These are phyloP conservation scores for Limenitis camilla DNA, from an alignment of 2,888 invertebrate species.

Conservation along the genomic window DNA sequence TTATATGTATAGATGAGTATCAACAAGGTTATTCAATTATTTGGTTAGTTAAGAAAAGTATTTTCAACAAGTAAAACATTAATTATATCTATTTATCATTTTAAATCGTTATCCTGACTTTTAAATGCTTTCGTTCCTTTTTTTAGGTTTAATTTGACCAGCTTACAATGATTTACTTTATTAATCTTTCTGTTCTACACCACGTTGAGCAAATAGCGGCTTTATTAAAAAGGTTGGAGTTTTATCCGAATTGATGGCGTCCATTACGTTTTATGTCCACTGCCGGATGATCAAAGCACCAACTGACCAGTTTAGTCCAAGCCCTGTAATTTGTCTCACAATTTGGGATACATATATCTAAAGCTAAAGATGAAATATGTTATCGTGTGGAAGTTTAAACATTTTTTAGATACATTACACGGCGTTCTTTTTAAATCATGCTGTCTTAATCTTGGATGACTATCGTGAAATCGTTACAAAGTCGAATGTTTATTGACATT, in stretches of 20 bases:
- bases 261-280: constrained; percentile 24
- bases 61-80: too few relatives aligned
- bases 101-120: too few relatives aligned
- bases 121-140: too few relatives aligned
- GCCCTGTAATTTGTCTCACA: constrained; percentile 22
- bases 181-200: constrained; percentile 25
- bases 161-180: constrained; percentile 28
- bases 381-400: background rate
- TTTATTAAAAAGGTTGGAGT: constrained; percentile 27
- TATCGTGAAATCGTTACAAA: too few relatives aligned
- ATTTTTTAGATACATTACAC: background rate
- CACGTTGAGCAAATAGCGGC: constrained; percentile 24
- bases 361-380: background rate
- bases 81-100: too few relatives aligned
- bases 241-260: constrained; percentile 24
- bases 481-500: too few relatives aligned
- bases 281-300: constrained; percentile 23
- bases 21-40: too few relatives aligned
- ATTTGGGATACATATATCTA: constrained; percentile 12
- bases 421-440: background rate
- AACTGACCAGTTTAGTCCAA: constrained; percentile 23
- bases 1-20: too few relatives aligned
- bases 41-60: too few relatives aligned
- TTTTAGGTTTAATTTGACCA: constrained; percentile 26
- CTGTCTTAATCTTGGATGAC: too few relatives aligned